Evolutionary conservation across 2,888 invertebrate genomes (phyloP), one percentile per base, ranked within the genome.

Genomic region (Apotomis capreana): DNA sequence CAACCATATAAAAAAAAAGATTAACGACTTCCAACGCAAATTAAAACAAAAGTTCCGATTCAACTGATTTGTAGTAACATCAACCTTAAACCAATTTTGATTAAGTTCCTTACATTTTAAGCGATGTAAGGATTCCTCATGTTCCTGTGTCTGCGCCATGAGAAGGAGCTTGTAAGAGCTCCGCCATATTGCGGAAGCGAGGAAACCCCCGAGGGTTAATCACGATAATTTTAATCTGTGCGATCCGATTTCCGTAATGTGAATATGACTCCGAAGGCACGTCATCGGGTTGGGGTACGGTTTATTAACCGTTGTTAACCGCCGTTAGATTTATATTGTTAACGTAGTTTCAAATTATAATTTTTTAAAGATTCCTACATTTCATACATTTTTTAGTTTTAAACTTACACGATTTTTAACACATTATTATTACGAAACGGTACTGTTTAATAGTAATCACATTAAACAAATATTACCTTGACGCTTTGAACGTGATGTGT

Each of bases 81-180:
- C 46, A 46, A 57, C 46, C 65, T n/a, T 65, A 65, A 46, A 4
- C 4, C 26, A 5, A 10, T 2, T 0, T 5, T 10, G 0, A n/a
- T 46, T n/a, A 64, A 12, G 44, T 64, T 44, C 46, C 6, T 4
- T 36, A 44, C n/a, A 57, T 57, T n/a, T 46, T 52, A 4, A 57
- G 67, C 44, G 40, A n/a, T 78, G 74, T 90, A 91, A 83, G 90
- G 92, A 84, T 91, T 91, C 92, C 74, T 80, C 46, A 74, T 79
- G 81, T 87, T 89, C 87, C 86, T 85, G 79, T 79, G 80, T 80
- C 81, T 80, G 77, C 78, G 76, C 78, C 84, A 84, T 88, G 88
- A 87, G 90, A 91, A 85, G 83, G 83, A 79, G 83, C 85, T 90
- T 90, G 88, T 89, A 89, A 82, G 88, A 87, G 87, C 86, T 90